Evolutionary conservation across 2,888 invertebrate genomes (phyloP).

Genomic region (Lampropteryx suffumata): DNA sequence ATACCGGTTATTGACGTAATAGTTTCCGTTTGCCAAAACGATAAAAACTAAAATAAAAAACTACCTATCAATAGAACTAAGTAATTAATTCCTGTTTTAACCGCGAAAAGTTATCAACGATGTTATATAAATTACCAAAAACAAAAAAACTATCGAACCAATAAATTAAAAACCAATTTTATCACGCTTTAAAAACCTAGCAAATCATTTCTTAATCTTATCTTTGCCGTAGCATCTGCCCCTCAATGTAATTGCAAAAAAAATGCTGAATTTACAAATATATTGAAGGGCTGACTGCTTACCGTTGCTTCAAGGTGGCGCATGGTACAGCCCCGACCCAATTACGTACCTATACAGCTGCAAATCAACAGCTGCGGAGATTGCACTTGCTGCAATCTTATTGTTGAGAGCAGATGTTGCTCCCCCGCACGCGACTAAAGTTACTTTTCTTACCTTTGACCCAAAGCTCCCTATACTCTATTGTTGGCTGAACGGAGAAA

Average conservation of each 20-base stretch:
- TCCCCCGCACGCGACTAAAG: conserved; percentile 46
- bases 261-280: conserved; percentile 23
- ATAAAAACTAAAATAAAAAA: background rate
- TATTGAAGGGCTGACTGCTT: conserved; percentile 6
- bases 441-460: conserved; percentile 49
- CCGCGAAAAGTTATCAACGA: background rate
- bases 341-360: conserved; percentile 33
- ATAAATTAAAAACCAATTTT: conserved; percentile 19
- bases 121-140: conserved; percentile 3
- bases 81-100: background rate
- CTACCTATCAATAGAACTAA: background rate
- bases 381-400: conserved; percentile 32
- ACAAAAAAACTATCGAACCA: conserved; percentile 9
- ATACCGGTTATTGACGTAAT: too few species aligned
- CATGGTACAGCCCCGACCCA: conserved; percentile 25
- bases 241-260: conserved; percentile 31
- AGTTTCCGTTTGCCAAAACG: too few species aligned
- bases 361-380: conserved; percentile 29
- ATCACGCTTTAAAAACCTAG: conserved; percentile 9
- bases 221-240: conserved; percentile 30
- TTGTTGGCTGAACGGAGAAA: conserved; percentile 14
- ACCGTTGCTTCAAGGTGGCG: conserved; percentile 13
- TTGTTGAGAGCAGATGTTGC: conserved; percentile 31
- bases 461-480: conserved; percentile 23
- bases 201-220: conserved; percentile 35